A percentile compares a stretch with the other conserved stretches of the same genome.
Evolutionary conservation across 2,113 vertebrate species (phyloP).

Genomic region (Apistogramma diplotaenia): DNA sequence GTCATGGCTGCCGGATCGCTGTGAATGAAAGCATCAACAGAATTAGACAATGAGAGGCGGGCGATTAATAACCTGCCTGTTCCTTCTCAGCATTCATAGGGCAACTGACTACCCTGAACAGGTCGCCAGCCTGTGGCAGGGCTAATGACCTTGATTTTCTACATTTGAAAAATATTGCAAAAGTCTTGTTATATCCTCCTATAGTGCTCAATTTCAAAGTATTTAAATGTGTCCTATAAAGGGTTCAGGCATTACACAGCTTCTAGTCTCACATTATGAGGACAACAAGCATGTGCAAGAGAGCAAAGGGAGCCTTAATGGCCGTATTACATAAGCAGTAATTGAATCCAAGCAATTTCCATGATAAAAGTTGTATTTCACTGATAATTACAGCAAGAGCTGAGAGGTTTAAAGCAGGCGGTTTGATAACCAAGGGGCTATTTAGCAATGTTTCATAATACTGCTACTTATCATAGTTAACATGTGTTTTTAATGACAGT

Average conservation of each 20-base stretch:
- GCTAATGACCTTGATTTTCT: no score
- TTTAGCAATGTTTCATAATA: not conserved
- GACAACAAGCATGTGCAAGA: not conserved
- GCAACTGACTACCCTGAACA: no score
- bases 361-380: slow-evolving; percentile 16
- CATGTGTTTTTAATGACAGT: not conserved
- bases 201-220: no score
- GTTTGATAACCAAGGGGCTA: slow-evolving; percentile 26
- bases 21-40: not conserved
- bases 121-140: no score
- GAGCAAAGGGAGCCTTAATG: slow-evolving; percentile 9
- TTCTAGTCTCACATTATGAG: not conserved
- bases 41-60: not conserved
- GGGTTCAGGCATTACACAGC: not conserved
- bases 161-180: no score
- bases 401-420: not conserved
- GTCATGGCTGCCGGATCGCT: not conserved
- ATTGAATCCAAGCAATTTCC: slow-evolving; percentile 5
- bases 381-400: not conserved
- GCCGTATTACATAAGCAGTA: slow-evolving; percentile 3
- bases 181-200: no score
- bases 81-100: not conserved
- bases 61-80: not conserved
- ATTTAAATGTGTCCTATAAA: no score
- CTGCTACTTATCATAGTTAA: not conserved